Evolutionary conservation across 1,140 invertebrate genomes (phyloP), one percentile per base, ranked within the genome.

Genomic region (Drosophila saltans): DNA sequence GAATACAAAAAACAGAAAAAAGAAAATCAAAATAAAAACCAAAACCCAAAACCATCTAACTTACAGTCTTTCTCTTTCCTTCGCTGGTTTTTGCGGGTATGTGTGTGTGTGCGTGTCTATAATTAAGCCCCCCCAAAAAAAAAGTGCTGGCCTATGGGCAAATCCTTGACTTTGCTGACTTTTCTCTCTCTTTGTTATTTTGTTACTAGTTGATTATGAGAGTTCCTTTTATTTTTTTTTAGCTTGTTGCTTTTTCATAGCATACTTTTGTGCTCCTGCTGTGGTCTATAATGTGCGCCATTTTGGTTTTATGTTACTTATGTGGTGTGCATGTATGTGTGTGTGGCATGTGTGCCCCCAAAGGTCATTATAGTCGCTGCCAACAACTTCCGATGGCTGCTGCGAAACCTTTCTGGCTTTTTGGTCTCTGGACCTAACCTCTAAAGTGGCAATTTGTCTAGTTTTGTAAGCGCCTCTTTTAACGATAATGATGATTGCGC

Each of bases 401-500:
- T 58, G 81, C 57, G 43, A 66, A 52, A 62, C 66, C 66, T 66
- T 76, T 76, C 76, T 77, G 74, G 73, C 74, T 69, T 76, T 75
- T 75, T 60, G 16, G 33, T 24, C 21, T 3, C 58, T 41, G n/a
- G 61, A 16, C 10, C n/a, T 63, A 57, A 41, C 41, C 83, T 89
- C 83, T 83, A 88, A 88, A 88, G 84, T 88, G 84, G 84, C 84
- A 88, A 88, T 88, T 88, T 88, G 84, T 88, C 84, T 88, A 88
- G 80, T 88, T 88, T 69, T 88, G 84, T 88, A 88, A 88, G 84
- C 84, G 84, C 78, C 84, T 89, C 84, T 82, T 88, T 88, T 88
- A 88, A 88, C 84, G 84, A 88, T 88, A 88, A 88, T 88, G 84
- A 88, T 88, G 84, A 88, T 88, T 88, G 84, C 84, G 84, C 84